Conservation (phyloP, 2,113 vertebrate genomes). For the Aythya baeri region DNA sequence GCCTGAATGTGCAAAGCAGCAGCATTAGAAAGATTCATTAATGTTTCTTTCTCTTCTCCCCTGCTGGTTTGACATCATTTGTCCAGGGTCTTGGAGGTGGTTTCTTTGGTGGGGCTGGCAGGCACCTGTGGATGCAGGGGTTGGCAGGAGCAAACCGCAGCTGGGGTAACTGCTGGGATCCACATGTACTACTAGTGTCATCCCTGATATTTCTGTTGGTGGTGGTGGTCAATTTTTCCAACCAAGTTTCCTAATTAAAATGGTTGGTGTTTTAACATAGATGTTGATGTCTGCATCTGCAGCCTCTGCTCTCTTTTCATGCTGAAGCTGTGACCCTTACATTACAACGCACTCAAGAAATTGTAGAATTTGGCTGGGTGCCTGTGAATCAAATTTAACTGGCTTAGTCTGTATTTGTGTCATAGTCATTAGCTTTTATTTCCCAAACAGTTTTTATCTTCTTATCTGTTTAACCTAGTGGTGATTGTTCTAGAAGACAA, state of each 20-base stretch:
- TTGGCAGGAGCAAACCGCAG: background rate
- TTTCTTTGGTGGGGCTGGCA: background rate
- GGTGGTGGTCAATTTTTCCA: background rate
- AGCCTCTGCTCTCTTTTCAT: background rate
- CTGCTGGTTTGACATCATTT: background rate
- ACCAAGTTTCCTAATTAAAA: background rate
- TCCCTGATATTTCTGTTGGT: background rate
- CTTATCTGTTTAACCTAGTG: constrained; percentile 43
- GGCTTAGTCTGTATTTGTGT: constrained; percentile 8
- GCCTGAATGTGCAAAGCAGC: background rate
- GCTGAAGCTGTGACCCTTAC: background rate
- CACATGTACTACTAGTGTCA: background rate
- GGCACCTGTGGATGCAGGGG: background rate
- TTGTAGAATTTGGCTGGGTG: background rate
- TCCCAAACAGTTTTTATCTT: constrained; percentile 16
- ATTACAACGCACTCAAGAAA: background rate
- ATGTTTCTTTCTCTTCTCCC: background rate
- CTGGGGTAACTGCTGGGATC: background rate
- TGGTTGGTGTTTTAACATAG: background rate
- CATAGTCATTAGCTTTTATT: constrained; percentile 3
- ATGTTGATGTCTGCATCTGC: background rate
- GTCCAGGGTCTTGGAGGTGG: background rate
- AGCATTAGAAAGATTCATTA: background rate
- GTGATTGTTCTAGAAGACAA: constrained; percentile 31
- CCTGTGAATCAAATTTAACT: background rate